Evolutionary conservation across 2,888 invertebrate genomes (phyloP).

Genomic region (Ornithoptera alexandrae): DNA sequence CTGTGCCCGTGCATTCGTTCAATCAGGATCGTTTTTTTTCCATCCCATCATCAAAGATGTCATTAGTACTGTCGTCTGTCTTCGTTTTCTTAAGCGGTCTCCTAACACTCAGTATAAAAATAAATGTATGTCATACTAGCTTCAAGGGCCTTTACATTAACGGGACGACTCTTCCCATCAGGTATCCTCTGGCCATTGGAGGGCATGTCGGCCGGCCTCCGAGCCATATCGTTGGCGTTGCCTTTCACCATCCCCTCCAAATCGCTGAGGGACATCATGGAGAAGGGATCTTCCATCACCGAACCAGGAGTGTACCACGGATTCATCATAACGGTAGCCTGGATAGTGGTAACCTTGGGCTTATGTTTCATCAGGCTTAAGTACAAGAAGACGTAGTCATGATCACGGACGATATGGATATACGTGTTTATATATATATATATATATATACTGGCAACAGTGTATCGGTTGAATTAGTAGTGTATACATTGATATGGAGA

Average conservation of each 20-base stretch:
- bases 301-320: slow-evolving; percentile 87
- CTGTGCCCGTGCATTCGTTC: too few species aligned
- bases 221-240: slow-evolving; percentile 82
- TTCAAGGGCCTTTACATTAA: not conserved
- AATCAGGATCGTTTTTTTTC: too few species aligned
- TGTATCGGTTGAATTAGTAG: not conserved
- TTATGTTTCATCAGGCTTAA: slow-evolving; percentile 77
- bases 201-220: slow-evolving; percentile 82
- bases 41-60: too few species aligned
- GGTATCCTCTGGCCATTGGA: slow-evolving; percentile 85
- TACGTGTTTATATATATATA: not conserved
- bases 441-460: not conserved
- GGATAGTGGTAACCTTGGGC: slow-evolving; percentile 81
- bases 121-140: not conserved
- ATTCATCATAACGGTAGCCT: slow-evolving; percentile 82
- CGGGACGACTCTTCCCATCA: slow-evolving; percentile 37
- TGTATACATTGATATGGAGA: not conserved
- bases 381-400: slow-evolving; percentile 53
- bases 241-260: slow-evolving; percentile 91
- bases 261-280: slow-evolving; percentile 87
- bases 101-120: too few species aligned
- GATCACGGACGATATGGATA: not conserved
- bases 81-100: too few species aligned
- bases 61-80: too few species aligned
- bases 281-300: slow-evolving; percentile 85